These are phyloP conservation scores for Alectura lathami DNA, from an alignment of 2,113 vertebrate species.

Conservation along the genomic window DNA sequence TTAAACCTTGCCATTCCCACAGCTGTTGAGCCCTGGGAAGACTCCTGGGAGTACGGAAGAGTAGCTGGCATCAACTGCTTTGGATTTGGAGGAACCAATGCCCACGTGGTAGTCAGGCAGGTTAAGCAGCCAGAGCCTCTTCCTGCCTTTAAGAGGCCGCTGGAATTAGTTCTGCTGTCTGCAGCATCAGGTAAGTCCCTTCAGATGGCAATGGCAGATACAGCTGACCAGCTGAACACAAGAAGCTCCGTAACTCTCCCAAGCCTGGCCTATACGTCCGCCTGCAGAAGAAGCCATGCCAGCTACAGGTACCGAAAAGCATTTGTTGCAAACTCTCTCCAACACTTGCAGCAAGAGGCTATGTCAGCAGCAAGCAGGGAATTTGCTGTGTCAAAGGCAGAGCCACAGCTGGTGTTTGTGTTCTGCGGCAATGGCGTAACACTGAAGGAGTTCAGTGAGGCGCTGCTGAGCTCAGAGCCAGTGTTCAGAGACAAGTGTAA, in stretches of 20 bases:
- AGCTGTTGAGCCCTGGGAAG: conserved; percentile 78
- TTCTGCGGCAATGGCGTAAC: conserved; percentile 84
- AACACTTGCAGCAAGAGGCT: conserved; percentile 77
- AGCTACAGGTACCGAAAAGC: conserved; percentile 81
- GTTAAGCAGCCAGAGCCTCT: conserved; percentile 47
- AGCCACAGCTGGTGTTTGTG: conserved; percentile 80
- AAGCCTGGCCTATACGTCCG: conserved; percentile 82
- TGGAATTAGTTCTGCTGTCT: conserved; percentile 80
- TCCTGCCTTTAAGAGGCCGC: conserved; percentile 28
- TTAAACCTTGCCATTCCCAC: conserved; percentile 79
- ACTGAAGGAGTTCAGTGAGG: conserved; percentile 78
- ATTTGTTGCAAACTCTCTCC: conserved; percentile 76
- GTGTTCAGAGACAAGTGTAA: conserved; percentile 80
- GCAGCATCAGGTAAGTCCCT: conserved; percentile 81
- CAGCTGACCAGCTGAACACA: conserved; percentile 66
- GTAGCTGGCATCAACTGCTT: conserved; percentile 87
- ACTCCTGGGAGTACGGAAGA: conserved; percentile 64
- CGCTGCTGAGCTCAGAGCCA: conserved; percentile 76
- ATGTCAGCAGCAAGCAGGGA: conserved; percentile 21
- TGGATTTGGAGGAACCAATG: conserved; percentile 90
- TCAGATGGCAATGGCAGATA: conserved; percentile 70
- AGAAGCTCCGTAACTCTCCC: conserved; percentile 64
- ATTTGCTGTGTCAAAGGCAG: conserved; percentile 8
- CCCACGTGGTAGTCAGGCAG: conserved; percentile 81
- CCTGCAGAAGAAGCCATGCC: conserved; percentile 85